phyloP scores from a whole-genome alignment of 2,888 invertebrate species.

The Oscheius sp. region DNA sequence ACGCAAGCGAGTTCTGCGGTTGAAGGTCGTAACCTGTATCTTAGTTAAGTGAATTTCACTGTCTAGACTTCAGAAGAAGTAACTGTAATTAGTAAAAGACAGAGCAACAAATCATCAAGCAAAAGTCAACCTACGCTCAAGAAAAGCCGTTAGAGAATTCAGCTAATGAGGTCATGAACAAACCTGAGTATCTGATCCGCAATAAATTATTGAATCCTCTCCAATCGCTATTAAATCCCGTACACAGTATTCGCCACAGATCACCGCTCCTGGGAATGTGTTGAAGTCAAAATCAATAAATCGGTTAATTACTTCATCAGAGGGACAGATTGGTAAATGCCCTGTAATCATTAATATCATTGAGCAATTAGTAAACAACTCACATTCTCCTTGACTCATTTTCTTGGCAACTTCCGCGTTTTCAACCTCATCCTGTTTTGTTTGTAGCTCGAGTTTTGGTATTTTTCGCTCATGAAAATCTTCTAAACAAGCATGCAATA shows the following conservation, averaged over 20 bases:
- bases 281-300: background rate
- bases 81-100: too few relatives aligned
- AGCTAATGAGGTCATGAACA: background rate
- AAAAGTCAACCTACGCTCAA: too few relatives aligned
- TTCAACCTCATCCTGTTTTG: background rate
- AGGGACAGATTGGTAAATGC: background rate
- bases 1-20: too few relatives aligned
- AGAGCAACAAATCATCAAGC: too few relatives aligned
- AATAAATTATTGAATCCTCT: background rate
- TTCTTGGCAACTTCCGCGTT: background rate
- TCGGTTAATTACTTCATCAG: background rate
- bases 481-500: too few relatives aligned
- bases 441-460: background rate
- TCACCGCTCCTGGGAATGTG: background rate
- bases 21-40: too few relatives aligned
- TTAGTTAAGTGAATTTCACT: too few relatives aligned
- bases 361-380: background rate
- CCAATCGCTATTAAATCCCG: background rate
- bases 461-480: too few relatives aligned
- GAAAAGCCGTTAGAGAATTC: too few relatives aligned
- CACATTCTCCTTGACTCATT: background rate
- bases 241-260: background rate
- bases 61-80: too few relatives aligned
- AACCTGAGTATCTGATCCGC: background rate
- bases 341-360: background rate